A percentile compares a stretch with the other conserved stretches of the same genome.
phyloP scores from a whole-genome alignment of 2,888 invertebrate genomes.

The Vanessa cardui region DNA sequence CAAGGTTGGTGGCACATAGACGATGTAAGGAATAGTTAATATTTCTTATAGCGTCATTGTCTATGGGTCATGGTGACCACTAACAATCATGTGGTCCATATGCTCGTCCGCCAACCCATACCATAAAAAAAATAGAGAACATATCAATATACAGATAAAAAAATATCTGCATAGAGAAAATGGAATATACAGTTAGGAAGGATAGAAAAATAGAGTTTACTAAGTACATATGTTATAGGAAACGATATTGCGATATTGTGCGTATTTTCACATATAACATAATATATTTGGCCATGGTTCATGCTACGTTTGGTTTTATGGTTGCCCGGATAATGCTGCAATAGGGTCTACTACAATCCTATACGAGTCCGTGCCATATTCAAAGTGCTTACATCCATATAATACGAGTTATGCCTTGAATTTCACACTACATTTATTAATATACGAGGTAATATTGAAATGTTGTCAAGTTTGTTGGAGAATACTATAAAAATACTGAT shows the following conservation, averaged over 20 bases:
- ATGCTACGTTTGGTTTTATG: constrained; percentile 33
- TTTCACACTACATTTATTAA: constrained; percentile 4
- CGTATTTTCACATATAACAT: constrained; percentile 1
- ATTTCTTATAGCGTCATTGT: too few species aligned
- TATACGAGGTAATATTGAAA: neutral
- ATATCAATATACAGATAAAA: too few species aligned
- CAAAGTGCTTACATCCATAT: neutral
- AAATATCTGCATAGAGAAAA: too few species aligned
- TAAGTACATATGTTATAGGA: neutral
- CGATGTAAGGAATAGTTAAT: too few species aligned
- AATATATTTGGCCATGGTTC: constrained; percentile 21
- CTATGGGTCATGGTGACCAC: too few species aligned
- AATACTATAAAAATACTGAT: too few species aligned
- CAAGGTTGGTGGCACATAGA: too few species aligned
- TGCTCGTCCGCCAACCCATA: too few species aligned
- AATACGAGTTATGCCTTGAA: neutral
- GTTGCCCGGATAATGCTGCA: constrained; percentile 21
- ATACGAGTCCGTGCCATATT: neutral
- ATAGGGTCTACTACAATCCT: constrained; percentile 8
- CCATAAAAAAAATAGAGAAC: too few species aligned
- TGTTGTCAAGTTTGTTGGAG: too few species aligned
- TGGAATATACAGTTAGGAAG: neutral
- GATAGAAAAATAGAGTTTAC: neutral
- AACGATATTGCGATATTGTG: neutral
- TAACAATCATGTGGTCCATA: too few species aligned